Percentiles rank a stretch among this genome's conserved stretches.
Evolutionary conservation across 2,888 invertebrate genomes (phyloP).

Genomic region (Parnassius orleans): DNA sequence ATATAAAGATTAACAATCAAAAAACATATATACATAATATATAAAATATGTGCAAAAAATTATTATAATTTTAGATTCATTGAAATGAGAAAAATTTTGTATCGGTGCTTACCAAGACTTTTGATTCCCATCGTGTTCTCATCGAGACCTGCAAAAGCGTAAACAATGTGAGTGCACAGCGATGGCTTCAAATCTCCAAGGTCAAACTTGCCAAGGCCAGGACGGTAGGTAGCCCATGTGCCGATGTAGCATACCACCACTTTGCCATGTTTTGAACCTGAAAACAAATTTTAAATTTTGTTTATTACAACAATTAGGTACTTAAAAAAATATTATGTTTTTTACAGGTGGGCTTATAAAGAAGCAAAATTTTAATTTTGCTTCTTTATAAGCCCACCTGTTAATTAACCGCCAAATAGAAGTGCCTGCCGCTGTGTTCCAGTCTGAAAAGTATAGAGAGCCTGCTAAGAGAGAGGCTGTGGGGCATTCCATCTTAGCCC

Average conservation of each 20-base stretch:
- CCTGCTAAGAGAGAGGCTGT: too few relatives aligned
- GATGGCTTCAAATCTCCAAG: constrained; percentile 86
- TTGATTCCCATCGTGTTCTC: constrained; percentile 83
- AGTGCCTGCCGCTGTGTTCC: too few relatives aligned
- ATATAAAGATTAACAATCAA: too few relatives aligned
- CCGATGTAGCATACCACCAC: constrained; percentile 90
- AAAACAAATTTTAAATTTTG: constrained; percentile 32
- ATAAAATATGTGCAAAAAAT: not conserved
- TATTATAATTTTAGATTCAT: too few relatives aligned
- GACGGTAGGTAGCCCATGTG: constrained; percentile 89
- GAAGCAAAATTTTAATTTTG: too few relatives aligned
- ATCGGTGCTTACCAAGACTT: constrained; percentile 81
- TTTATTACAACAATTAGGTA: not conserved
- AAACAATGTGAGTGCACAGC: constrained; percentile 90
- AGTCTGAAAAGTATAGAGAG: too few relatives aligned
- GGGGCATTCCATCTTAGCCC: too few relatives aligned
- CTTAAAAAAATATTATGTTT: not conserved
- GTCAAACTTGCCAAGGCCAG: constrained; percentile 83
- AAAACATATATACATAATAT: too few relatives aligned
- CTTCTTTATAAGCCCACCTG: too few relatives aligned
- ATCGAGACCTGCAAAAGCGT: constrained; percentile 90
- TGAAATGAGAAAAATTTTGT: too few relatives aligned
- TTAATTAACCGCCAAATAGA: too few relatives aligned
- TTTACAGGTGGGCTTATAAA: too few relatives aligned
- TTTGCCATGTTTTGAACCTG: constrained; percentile 86